Evolutionary conservation across 2,797 vertebrate genomes (phyloP), one percentile per base, ranked within the genome.

Genomic region (Pipistrellus pipistrellus): DNA sequence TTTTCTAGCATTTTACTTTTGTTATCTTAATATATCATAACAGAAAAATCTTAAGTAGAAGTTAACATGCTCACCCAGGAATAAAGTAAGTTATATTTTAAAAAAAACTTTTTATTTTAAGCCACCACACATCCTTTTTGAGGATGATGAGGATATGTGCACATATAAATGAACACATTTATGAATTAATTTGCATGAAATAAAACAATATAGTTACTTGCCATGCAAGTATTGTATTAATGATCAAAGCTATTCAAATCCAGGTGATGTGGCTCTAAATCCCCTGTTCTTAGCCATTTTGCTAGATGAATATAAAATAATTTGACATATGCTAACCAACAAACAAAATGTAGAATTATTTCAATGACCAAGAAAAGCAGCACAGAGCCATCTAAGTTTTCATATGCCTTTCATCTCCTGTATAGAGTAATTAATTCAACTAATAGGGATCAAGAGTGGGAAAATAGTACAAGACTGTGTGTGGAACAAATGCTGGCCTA

Each of bases 81-180:
- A 80, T 3, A 90, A 89, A 81, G 25, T 10, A 32, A 84, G 6
- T 62, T 46, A 84, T 1, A 68, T n/a, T n/a, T n/a, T n/a, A 76
- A 76, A 76, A 76, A 51, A 76, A 51, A 76, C 18, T 23, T 12
- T 76, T 83, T 76, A n/a, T 90, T 69, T 75, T 59, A 93, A 93
- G 48, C 15, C 85, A 88, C 25, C n/a, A 76, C 2, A 14, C 21
- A 66, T 13, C 38, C n/a, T 82, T 75, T 88, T 17, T 62, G 51
- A 90, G 38, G 14, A 48, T 21, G 55, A 44, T 55, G 57, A 53
- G 17, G 4, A n/a, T 59, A 32, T 23, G 7, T 94, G 44, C 48
- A 23, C 6, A 20, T 30, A 32, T 41, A 59, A 32, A 41, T 38
- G 55, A 94, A 87, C 35, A 30, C 17, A 48, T 64, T 80, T 38